Conservation (phyloP, 2,797 vertebrate genomes). For the Chiropotes sagulatus region DNA sequence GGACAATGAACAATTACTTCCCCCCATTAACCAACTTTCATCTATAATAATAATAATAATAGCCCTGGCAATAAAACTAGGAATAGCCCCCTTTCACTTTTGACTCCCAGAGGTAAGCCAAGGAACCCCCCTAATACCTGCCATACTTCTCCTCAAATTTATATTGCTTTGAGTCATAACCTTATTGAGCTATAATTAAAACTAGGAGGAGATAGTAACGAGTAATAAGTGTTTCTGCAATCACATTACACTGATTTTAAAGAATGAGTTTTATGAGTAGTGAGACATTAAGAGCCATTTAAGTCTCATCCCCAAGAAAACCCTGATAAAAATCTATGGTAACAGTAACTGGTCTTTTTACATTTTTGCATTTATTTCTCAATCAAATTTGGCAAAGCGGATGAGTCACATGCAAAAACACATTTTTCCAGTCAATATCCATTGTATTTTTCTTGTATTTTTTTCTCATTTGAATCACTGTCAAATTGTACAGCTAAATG, state of each 20-base stretch:
- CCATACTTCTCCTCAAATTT: not conserved
- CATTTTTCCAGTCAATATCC: not conserved
- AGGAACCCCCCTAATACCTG: too few species aligned
- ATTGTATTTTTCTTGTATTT: not conserved
- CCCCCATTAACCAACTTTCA: too few species aligned
- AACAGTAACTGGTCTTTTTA: not conserved
- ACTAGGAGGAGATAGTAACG: not conserved
- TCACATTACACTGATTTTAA: not conserved
- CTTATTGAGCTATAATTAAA: not conserved
- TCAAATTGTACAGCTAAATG: not conserved
- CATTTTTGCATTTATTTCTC: not conserved
- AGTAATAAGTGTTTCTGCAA: not conserved
- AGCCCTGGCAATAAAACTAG: too few species aligned
- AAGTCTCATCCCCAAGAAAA: slow-evolving; percentile 3
- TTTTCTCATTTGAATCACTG: slow-evolving; percentile 34
- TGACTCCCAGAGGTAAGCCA: too few species aligned
- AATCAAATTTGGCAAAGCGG: not conserved
- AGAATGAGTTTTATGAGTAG: not conserved
- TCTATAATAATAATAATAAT: too few species aligned
- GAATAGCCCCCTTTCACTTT: too few species aligned
- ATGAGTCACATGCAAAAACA: not conserved
- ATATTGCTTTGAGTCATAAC: not conserved
- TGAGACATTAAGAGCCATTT: not conserved
- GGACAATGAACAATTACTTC: too few species aligned
- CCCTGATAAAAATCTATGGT: not conserved